Evolutionary conservation across 1,140 invertebrate species (phyloP).

Genomic region (Leptinotarsa defecta): DNA sequence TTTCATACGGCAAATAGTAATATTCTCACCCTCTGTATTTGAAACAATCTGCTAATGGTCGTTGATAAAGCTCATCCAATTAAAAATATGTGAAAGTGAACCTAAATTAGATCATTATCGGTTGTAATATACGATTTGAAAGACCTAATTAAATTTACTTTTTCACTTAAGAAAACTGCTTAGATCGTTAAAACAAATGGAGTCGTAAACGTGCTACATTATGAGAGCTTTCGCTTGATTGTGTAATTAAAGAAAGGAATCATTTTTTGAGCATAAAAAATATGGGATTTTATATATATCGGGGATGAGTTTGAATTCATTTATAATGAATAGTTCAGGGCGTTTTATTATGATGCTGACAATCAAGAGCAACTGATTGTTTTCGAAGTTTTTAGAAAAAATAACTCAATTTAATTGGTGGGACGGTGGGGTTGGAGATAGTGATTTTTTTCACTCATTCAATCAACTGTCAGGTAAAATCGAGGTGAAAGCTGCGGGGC

Average conservation of each 20-base stretch:
- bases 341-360: too few relatives aligned
- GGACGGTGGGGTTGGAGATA: too few relatives aligned
- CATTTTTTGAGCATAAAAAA: constrained; percentile 8
- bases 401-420: too few relatives aligned
- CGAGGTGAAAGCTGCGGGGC: too few relatives aligned
- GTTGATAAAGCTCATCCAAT: constrained; percentile 12
- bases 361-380: too few relatives aligned
- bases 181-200: constrained; percentile 24
- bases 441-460: too few relatives aligned
- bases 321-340: too few relatives aligned
- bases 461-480: too few relatives aligned
- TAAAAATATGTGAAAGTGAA: constrained; percentile 25
- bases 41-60: background rate
- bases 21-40: background rate
- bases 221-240: constrained; percentile 21
- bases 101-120: constrained; percentile 24
- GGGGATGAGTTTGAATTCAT: too few relatives aligned
- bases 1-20: too few relatives aligned
- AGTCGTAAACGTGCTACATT: constrained; percentile 22
- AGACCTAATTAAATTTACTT: constrained; percentile 26
- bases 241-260: constrained; percentile 19
- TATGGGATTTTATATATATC: background rate
- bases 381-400: too few relatives aligned
- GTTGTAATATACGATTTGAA: constrained; percentile 20
- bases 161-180: constrained; percentile 23